Percentiles rank a stretch among this genome's conserved stretches.
Evolutionary conservation across 2,888 invertebrate genomes (phyloP).

Genomic region (Antheraea yamamai): DNA sequence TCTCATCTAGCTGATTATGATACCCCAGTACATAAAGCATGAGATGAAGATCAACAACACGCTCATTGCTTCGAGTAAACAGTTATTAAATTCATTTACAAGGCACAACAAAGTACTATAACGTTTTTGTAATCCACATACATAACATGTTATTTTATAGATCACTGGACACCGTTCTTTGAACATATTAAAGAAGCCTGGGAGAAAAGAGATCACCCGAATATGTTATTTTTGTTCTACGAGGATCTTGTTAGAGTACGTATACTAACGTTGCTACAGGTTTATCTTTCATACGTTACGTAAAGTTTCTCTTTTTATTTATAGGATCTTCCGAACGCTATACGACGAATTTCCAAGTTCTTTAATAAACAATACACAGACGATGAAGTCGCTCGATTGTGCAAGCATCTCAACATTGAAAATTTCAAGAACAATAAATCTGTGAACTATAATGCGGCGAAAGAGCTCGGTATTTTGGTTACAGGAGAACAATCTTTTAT

Average conservation of each 20-base stretch:
- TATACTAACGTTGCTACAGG: background rate
- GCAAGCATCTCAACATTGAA: slow-evolving; percentile 88
- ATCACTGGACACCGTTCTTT: slow-evolving; percentile 89
- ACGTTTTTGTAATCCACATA: slow-evolving; percentile 20
- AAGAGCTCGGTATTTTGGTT: slow-evolving; percentile 82
- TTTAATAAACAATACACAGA: slow-evolving; percentile 81
- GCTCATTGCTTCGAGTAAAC: too few species aligned
- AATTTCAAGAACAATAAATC: slow-evolving; percentile 91
- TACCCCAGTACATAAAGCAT: too few species aligned
- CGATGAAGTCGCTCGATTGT: slow-evolving; percentile 83
- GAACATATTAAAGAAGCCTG: slow-evolving; percentile 90
- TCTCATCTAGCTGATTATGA: too few species aligned
- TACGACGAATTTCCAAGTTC: slow-evolving; percentile 84
- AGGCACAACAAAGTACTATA: too few species aligned
- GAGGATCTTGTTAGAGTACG: slow-evolving; percentile 88
- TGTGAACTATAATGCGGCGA: slow-evolving; percentile 87
- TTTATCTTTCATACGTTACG: background rate
- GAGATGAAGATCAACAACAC: too few species aligned
- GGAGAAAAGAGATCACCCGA: slow-evolving; percentile 84
- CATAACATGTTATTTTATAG: slow-evolving; percentile 58
- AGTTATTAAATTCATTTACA: too few species aligned
- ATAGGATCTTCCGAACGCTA: slow-evolving; percentile 82
- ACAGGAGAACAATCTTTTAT: slow-evolving; percentile 84
- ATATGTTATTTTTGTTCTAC: slow-evolving; percentile 89
- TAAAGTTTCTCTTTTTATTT: slow-evolving; percentile 34